These are phyloP conservation scores for Oxyruncus cristatus DNA, from an alignment of 2,113 vertebrate species.

Conservation along the genomic window DNA sequence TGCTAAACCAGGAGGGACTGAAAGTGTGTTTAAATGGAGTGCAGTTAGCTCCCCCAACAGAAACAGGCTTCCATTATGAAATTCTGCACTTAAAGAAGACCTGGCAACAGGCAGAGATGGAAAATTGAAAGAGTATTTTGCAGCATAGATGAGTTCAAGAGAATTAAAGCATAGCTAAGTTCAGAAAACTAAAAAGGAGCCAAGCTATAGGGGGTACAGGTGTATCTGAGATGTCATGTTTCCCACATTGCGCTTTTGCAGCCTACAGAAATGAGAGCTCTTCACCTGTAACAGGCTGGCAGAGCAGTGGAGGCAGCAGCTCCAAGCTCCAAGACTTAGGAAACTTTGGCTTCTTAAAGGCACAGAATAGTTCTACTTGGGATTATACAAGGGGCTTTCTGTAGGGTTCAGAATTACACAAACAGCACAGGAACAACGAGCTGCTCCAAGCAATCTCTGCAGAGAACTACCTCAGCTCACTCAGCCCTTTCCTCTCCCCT, in stretches of 20 bases:
- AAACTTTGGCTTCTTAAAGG: not conserved
- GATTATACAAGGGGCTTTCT: not conserved
- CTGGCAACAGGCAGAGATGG: not conserved
- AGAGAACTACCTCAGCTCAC: not conserved
- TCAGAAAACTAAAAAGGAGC: not conserved
- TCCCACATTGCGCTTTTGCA: not conserved
- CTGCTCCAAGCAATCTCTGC: not conserved
- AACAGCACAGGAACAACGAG: not conserved
- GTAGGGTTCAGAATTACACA: not conserved
- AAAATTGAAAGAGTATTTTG: not conserved
- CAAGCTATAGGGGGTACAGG: not conserved
- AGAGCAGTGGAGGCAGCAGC: not conserved
- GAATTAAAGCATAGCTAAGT: not conserved
- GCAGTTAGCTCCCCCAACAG: not conserved
- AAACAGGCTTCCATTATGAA: not conserved
- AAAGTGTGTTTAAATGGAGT: not conserved
- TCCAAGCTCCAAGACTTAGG: not conserved
- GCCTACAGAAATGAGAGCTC: not conserved
- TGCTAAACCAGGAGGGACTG: not conserved
- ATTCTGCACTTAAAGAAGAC: not conserved
- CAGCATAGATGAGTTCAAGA: not conserved
- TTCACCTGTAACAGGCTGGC: not conserved
- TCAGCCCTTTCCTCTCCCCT: not conserved
- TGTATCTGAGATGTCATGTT: not conserved
- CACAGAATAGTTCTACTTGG: not conserved